Percentiles rank a stretch among this genome's conserved stretches.
These are phyloP conservation scores for Panopea generosa DNA, from an alignment of 2,888 invertebrate species.

Conservation along the genomic window DNA sequence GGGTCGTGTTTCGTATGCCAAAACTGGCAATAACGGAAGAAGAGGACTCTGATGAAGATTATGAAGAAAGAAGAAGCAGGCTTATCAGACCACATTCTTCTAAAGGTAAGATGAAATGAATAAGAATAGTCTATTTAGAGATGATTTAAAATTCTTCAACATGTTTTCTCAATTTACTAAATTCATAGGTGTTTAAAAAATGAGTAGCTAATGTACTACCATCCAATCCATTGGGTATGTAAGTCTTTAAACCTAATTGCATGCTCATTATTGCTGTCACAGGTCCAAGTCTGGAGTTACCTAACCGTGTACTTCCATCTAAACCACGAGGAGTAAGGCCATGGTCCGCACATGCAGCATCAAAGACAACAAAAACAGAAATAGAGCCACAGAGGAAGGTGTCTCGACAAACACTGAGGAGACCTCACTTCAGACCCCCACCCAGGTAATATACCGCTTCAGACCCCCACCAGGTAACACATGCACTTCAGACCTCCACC, in stretches of 20 bases:
- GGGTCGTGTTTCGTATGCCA: slow-evolving; percentile 50
- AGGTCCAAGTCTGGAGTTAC: slow-evolving; percentile 49
- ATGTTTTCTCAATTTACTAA: too few species aligned
- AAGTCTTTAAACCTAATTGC: too few species aligned
- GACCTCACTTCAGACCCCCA: slow-evolving; percentile 53
- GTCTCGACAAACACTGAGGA: slow-evolving; percentile 48
- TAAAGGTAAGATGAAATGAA: slow-evolving; percentile 32
- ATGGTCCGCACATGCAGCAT: slow-evolving; percentile 51
- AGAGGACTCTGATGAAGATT: slow-evolving; percentile 13
- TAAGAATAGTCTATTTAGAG: too few species aligned
- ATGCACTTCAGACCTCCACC: too few species aligned
- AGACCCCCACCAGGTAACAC: too few species aligned
- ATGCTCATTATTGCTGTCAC: too few species aligned
- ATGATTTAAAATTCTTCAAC: too few species aligned
- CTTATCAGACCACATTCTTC: slow-evolving; percentile 55
- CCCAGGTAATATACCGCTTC: too few species aligned
- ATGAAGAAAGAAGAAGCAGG: slow-evolving; percentile 5
- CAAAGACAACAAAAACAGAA: slow-evolving; percentile 32
- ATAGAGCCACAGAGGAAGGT: slow-evolving; percentile 35
- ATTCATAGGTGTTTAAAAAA: too few species aligned
- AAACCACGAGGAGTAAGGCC: slow-evolving; percentile 55
- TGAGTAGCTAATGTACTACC: too few species aligned
- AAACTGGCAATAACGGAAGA: slow-evolving; percentile 19
- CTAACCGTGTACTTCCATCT: slow-evolving; percentile 42
- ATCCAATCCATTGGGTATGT: too few species aligned